Evolutionary conservation across 2,113 vertebrate genomes (phyloP).

Genomic region (Bucco capensis): DNA sequence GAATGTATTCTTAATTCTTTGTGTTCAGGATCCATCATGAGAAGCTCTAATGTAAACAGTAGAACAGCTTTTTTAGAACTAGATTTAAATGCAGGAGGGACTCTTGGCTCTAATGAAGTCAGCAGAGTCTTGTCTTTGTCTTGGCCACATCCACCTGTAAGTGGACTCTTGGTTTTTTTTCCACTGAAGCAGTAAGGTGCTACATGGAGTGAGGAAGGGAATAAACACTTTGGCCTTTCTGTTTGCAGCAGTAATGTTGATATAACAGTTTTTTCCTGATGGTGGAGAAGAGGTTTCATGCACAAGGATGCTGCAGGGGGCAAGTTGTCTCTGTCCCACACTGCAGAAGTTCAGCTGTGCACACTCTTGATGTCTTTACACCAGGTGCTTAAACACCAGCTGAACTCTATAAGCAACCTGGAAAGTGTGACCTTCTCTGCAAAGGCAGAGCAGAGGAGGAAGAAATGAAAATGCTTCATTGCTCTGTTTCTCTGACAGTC

Average conservation of each 20-base stretch:
- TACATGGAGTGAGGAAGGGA: background rate
- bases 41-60: background rate
- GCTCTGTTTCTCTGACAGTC: background rate
- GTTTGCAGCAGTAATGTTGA: background rate
- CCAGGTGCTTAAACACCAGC: background rate
- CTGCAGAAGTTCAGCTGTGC: background rate
- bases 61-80: background rate
- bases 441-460: background rate
- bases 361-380: background rate
- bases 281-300: background rate
- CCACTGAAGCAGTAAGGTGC: background rate
- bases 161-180: background rate
- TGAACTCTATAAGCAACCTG: background rate
- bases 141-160: background rate
- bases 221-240: background rate
- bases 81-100: background rate
- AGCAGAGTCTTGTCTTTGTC: background rate
- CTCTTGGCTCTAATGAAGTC: background rate
- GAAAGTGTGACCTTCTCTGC: background rate
- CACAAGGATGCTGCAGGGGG: background rate
- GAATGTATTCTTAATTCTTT: background rate
- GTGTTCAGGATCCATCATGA: fast-evolving
- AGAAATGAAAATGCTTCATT: background rate
- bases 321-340: background rate
- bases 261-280: background rate